phyloP scores from a whole-genome alignment of 2,888 invertebrate genomes.

The Rosalia funebris region DNA sequence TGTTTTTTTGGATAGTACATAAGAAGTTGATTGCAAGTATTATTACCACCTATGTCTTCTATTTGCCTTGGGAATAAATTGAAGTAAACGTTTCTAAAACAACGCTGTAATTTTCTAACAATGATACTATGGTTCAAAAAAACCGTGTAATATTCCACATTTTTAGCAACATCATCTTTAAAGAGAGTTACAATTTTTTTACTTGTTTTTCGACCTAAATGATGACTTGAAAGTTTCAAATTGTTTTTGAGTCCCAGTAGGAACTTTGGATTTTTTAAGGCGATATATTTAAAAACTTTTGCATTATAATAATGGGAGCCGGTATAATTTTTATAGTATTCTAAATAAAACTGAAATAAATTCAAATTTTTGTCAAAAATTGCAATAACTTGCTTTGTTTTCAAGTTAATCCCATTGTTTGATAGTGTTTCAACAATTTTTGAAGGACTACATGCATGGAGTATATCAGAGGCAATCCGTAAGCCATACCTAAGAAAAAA shows the following conservation, averaged over 20 bases:
- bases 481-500: conserved; percentile 46
- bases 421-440: conserved; percentile 40
- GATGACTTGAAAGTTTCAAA: background rate
- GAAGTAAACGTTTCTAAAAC: conserved; percentile 33
- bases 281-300: conserved; percentile 35
- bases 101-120: conserved; percentile 32
- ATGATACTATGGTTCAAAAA: too few species aligned
- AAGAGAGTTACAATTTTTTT: conserved; percentile 31
- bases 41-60: conserved; percentile 14
- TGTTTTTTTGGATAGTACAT: conserved; percentile 36
- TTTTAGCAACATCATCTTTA: conserved; percentile 35
- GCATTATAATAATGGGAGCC: conserved; percentile 26
- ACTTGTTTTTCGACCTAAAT: conserved; percentile 37
- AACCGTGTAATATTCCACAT: too few species aligned
- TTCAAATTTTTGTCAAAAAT: conserved; percentile 38
- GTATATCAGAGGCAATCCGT: conserved; percentile 36
- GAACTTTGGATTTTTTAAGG: conserved; percentile 35
- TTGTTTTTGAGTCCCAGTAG: conserved; percentile 32
- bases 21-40: conserved; percentile 14
- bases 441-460: conserved; percentile 42
- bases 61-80: conserved; percentile 33
- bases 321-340: conserved; percentile 28
- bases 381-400: conserved; percentile 41
- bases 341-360: conserved; percentile 38
- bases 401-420: conserved; percentile 36